Base-by-base conservation (phyloP, 2,113 vertebrate genomes). In the Tupaia chinensis region DNA sequence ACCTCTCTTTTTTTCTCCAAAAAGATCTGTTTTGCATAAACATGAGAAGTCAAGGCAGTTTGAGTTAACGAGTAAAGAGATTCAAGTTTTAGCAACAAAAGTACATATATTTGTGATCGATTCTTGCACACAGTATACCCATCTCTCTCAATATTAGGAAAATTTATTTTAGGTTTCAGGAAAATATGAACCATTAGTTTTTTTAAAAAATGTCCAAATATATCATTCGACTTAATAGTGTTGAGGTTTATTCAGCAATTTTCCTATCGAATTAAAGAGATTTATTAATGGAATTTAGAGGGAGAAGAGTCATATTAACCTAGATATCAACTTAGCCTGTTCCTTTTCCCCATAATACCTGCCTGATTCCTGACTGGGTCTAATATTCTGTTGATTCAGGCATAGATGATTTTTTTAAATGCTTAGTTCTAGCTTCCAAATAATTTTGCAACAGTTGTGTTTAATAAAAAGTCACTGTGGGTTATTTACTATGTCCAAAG, bases 21-120 rank as follows among this genome's bases (percentile, higher is more conserved):
- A 96, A 98, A 98, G 98, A 83, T 98, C 97, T 97, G 79, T 97
- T 98, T 98, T 98, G 93, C 98, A 98, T 98, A 98, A 98, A 98
- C 97, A 98, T 98, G 98, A 98, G 95, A 85, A 95, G 95, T 91
- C 96, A 97, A 97, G 97, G 97, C 90, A 97, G 96, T 98, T 98
- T 97, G 97, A 96, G 96, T 98, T 98, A 98, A 98, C 2, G 34
- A 83, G 93, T 65, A 97, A 98, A 98, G 97, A 96, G 87, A 98
- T 95, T 97, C 95, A 98, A 96, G 79, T 98, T 98, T 95, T 97
- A 95, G 94, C 96, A 98, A 97, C 96, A 94, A 97, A 98, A 97
- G 56, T 89, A 95, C 65, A 96, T 98, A 0, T 22, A 96, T 78
- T 87, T 95, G 16, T 82, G 65, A 95, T 80, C 3, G 34, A 82